Percentiles rank a stretch among this genome's conserved stretches.
Conservation (phyloP, 2,888 invertebrate species). For the Xanthia icteritia region DNA sequence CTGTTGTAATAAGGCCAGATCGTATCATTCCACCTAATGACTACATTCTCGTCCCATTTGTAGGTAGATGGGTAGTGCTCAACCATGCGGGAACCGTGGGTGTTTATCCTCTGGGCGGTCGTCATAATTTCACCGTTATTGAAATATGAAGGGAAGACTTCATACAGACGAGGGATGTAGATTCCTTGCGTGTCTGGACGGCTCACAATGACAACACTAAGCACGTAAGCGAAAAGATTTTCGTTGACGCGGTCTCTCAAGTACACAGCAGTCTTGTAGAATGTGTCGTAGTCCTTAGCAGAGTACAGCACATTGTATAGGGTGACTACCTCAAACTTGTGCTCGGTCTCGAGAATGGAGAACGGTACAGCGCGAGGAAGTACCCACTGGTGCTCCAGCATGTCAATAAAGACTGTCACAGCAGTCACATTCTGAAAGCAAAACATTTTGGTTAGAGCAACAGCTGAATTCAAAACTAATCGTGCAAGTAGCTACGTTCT, state of each 20-base stretch:
- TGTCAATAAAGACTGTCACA: constrained; percentile 89
- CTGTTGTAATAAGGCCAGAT: constrained; percentile 89
- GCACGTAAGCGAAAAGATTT: constrained; percentile 92
- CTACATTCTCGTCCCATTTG: constrained; percentile 85
- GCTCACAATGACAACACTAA: constrained; percentile 91
- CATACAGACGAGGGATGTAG: constrained; percentile 93
- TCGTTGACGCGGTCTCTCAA: constrained; percentile 93
- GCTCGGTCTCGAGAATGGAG: constrained; percentile 88
- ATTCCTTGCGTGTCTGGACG: constrained; percentile 92
- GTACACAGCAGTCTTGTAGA: constrained; percentile 93
- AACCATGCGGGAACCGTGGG: constrained; percentile 77
- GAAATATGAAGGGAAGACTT: constrained; percentile 93
- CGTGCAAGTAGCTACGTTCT: too few relatives aligned
- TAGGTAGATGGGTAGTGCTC: constrained; percentile 79
- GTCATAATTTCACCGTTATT: constrained; percentile 92
- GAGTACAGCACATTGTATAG: constrained; percentile 92
- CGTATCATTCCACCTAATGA: constrained; percentile 92
- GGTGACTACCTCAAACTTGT: constrained; percentile 91
- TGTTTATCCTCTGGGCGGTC: constrained; percentile 91
- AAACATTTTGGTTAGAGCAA: background rate
- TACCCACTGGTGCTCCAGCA: constrained; percentile 88
- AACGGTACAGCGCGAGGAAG: constrained; percentile 91
- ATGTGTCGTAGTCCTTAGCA: constrained; percentile 93
- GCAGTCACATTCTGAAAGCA: constrained; percentile 87
- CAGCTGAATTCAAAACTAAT: background rate